Base-by-base conservation (phyloP, 2,888 invertebrate species). In the Drosophila meridiana region DNA sequence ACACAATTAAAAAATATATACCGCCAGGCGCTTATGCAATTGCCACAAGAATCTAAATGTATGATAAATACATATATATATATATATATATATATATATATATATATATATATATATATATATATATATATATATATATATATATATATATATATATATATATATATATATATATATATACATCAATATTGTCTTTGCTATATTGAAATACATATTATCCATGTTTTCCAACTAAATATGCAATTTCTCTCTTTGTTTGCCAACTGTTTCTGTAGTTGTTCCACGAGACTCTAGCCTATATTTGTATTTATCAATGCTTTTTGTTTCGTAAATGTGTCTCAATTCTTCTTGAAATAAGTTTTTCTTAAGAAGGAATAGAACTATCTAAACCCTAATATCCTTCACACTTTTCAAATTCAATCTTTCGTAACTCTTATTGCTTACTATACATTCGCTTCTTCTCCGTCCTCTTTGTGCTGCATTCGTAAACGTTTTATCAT, bases 1-100 rank as follows among this genome's bases (percentile, higher is more conserved):
- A 81, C 87, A 70, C 85, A 82, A 81, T 88, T 90, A 89, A 83
- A 78, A 81, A 70, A 20, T 42, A 64, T 43, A 66, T 43, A 9
- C 8, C 34, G 62, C 47, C 66, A 28, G 62, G 6, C 50, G 68
- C 73, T 79, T 68, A 67, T 77, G 66, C 50, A 76, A 78, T 76
- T 53, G 32, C 65, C 11, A 14, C 4, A 42, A 20, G 42, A 50
- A 42, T 42, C 50, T 6, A 32, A 30, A 9, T 36, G 9, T 36
- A n/a, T 2, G 11, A 30, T 20, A 57, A 5, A 30, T 30, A 26
- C 14, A 20, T 32, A 2, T 30, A 9, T n/a, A 32, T 30, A 14
- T 30, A 48, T 9, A 58, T 26, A n/a, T n/a, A 30, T 30, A 26
- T 14, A 20, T 32, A 2, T 30, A 30, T 30, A 26, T 14, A 20